A percentile compares a stretch with the other conserved stretches of the same genome.
Evolutionary conservation across 2,797 vertebrate genomes (phyloP).

Genomic region (Takifugu ocellatus): DNA sequence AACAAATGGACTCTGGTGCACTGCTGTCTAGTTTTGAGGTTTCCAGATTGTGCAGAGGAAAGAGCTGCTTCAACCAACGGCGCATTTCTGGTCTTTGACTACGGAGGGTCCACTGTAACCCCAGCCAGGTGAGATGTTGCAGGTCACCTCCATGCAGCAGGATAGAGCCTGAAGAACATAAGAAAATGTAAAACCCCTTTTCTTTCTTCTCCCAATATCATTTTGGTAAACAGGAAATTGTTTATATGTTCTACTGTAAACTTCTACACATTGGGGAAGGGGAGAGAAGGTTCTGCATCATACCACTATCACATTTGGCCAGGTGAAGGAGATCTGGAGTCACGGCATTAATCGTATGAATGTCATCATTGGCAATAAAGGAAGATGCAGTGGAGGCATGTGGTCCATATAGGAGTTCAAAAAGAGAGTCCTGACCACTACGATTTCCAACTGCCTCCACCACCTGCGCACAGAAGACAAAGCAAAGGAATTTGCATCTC

Average conservation of each 20-base stretch:
- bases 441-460: constrained; percentile 91
- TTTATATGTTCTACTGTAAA: too few species aligned
- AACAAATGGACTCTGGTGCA: constrained; percentile 90
- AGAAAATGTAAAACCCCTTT: too few species aligned
- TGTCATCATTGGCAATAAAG: constrained; percentile 87
- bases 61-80: constrained; percentile 91
- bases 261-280: too few species aligned
- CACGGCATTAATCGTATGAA: constrained; percentile 73
- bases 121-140: constrained; percentile 93
- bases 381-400: constrained; percentile 72
- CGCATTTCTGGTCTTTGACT: constrained; percentile 76
- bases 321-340: constrained; percentile 80
- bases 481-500: background rate
- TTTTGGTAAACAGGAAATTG: background rate
- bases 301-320: constrained; percentile 87
- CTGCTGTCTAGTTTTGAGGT: constrained; percentile 93
- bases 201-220: too few species aligned
- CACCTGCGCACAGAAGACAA: constrained; percentile 57
- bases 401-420: constrained; percentile 82
- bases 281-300: background rate
- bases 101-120: constrained; percentile 86
- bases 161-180: constrained; percentile 77
- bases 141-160: constrained; percentile 83
- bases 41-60: constrained; percentile 89
- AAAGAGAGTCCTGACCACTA: constrained; percentile 80